Evolutionary conservation across 2,888 invertebrate genomes (phyloP).

Genomic region (Acrobasis consociella): DNA sequence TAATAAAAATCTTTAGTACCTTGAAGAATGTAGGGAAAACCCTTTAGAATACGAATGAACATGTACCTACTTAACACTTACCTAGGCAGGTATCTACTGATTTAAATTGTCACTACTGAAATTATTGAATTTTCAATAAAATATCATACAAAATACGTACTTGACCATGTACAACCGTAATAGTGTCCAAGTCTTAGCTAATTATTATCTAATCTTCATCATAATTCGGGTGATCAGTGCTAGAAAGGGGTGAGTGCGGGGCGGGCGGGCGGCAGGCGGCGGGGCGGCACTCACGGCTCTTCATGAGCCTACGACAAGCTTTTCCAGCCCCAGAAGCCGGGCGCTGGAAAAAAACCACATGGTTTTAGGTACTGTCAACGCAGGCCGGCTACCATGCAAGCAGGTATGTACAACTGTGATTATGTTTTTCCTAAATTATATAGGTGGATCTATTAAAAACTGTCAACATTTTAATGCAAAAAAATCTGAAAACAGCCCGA

Average conservation of each 20-base stretch:
- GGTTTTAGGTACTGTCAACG: too few species aligned
- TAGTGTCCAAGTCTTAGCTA: background rate
- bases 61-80: background rate
- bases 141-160: conserved; percentile 6
- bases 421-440: too few species aligned
- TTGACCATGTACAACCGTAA: background rate
- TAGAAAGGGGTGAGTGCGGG: conserved; percentile 29
- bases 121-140: background rate
- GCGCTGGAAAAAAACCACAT: conserved; percentile 36
- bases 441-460: too few species aligned
- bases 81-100: background rate
- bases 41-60: background rate
- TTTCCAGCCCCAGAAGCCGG: conserved; percentile 45
- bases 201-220: conserved; percentile 20
- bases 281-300: conserved; percentile 62
- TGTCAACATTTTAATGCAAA: too few species aligned
- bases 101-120: background rate
- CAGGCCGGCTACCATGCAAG: too few species aligned
- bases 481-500: background rate
- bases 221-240: conserved; percentile 25
- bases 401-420: too few species aligned
- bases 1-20: background rate
- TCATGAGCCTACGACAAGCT: conserved; percentile 60
- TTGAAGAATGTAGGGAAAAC: background rate
- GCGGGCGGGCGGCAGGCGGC: conserved; percentile 48